A percentile compares a stretch with the other conserved stretches of the same genome.
Conservation (phyloP, 2,113 vertebrate genomes). For the Galeopterus variegatus region DNA sequence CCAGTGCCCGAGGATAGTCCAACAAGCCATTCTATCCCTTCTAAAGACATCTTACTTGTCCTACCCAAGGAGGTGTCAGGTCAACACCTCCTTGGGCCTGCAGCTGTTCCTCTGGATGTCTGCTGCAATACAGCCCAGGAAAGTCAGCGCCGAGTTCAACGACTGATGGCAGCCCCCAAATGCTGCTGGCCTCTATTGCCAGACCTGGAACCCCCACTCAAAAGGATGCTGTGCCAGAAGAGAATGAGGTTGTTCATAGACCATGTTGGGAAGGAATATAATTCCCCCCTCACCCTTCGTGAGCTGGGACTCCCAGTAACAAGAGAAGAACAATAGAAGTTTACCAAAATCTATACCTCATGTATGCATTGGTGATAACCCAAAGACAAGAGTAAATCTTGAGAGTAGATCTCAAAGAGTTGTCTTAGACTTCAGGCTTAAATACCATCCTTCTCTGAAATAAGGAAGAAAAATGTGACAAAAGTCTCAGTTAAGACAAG, state of each 20-base stretch:
- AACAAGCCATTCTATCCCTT: background rate
- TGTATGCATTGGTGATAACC: too few species aligned
- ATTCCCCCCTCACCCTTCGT: background rate
- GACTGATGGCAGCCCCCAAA: background rate
- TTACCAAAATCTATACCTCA: background rate
- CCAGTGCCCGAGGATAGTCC: background rate
- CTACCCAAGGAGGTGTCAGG: background rate
- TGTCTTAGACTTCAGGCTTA: too few species aligned
- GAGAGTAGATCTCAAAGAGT: too few species aligned
- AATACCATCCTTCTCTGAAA: too few species aligned
- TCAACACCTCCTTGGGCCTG: background rate
- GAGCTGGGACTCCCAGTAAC: background rate
- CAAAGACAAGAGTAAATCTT: too few species aligned
- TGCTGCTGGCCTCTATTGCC: background rate
- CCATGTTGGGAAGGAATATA: background rate
- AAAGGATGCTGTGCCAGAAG: background rate
- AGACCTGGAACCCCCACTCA: background rate
- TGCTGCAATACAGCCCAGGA: background rate
- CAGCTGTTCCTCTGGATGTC: background rate
- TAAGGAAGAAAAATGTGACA: too few species aligned
- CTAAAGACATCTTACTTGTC: background rate
- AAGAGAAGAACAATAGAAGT: background rate
- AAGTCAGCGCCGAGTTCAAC: background rate
- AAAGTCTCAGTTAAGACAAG: too few species aligned
- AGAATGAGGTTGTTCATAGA: background rate